Evolutionary conservation across 1,140 invertebrate genomes (phyloP).

Genomic region (Centruroides sculpturatus): DNA sequence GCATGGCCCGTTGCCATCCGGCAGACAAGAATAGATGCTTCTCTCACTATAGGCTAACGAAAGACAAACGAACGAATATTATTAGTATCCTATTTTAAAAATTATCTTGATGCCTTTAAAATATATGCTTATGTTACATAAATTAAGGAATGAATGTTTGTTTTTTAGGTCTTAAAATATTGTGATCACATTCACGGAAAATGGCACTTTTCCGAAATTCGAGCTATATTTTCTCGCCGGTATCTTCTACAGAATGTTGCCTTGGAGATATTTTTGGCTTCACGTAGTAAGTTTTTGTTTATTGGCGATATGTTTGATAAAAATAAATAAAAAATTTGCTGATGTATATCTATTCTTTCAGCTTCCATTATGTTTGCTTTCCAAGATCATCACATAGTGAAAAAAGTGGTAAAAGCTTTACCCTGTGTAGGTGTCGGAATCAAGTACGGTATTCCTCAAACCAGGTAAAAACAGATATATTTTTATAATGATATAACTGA

Average conservation of each 20-base stretch:
- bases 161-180: conserved; percentile 77
- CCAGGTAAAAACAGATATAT: conserved; percentile 44
- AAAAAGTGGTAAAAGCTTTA: conserved; percentile 94
- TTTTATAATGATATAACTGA: conserved; percentile 5
- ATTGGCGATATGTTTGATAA: neutral
- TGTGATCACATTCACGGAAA: conserved; percentile 96
- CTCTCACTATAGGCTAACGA: no score
- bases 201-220: conserved; percentile 98
- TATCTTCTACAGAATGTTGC: conserved; percentile 94
- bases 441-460: conserved; percentile 97
- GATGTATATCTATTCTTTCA: conserved; percentile 36
- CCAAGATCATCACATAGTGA: conserved; percentile 87
- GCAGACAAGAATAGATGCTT: no score
- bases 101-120: no score
- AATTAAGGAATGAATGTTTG: conserved; percentile 14
- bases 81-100: no score
- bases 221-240: conserved; percentile 92
- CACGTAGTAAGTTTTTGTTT: conserved; percentile 66
- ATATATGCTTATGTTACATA: no score
- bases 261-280: conserved; percentile 96
- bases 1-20: no score
- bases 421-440: conserved; percentile 97
- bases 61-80: no score
- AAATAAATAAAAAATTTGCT: neutral
- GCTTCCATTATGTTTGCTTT: conserved; percentile 98